Evolutionary conservation across 2,113 vertebrate genomes (phyloP).

Genomic region (Labeo catla): DNA sequence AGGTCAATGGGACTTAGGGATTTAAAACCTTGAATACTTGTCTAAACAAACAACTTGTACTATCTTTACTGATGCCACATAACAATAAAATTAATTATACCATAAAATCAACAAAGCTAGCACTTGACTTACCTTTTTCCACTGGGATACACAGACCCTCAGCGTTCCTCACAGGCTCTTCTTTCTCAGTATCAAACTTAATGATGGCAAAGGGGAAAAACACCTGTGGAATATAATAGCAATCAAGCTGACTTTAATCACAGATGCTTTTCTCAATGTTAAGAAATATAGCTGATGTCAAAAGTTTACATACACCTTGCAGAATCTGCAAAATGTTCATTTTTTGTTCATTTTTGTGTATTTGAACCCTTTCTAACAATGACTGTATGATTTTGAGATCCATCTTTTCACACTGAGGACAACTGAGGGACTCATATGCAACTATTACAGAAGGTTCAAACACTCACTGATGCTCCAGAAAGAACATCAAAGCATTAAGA

Average conservation of each 20-base stretch:
- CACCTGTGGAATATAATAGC: constrained; percentile 64
- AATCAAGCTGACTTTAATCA: neutral
- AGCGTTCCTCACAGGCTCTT: constrained; percentile 78
- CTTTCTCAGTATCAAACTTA: constrained; percentile 80
- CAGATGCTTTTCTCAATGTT: too few relatives aligned
- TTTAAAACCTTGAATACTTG: neutral
- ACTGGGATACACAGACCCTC: constrained; percentile 80
- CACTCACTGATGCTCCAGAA: too few relatives aligned
- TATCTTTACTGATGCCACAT: neutral
- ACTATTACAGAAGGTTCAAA: too few relatives aligned
- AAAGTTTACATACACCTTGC: too few relatives aligned
- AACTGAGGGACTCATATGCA: too few relatives aligned
- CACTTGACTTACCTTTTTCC: constrained; percentile 67
- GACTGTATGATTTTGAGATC: too few relatives aligned
- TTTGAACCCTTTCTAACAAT: too few relatives aligned
- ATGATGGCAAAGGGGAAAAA: constrained; percentile 79
- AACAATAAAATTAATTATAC: neutral
- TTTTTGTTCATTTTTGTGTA: too few relatives aligned
- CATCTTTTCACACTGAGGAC: too few relatives aligned
- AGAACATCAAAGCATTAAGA: too few relatives aligned
- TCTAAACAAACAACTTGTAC: neutral
- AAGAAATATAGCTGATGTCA: neutral
- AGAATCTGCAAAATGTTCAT: too few relatives aligned
- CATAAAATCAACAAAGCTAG: neutral
- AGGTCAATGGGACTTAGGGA: neutral